Evolutionary conservation across 1,140 invertebrate genomes (phyloP), one percentile per base, ranked within the genome.

Genomic region (Sarcophaga peregrina): DNA sequence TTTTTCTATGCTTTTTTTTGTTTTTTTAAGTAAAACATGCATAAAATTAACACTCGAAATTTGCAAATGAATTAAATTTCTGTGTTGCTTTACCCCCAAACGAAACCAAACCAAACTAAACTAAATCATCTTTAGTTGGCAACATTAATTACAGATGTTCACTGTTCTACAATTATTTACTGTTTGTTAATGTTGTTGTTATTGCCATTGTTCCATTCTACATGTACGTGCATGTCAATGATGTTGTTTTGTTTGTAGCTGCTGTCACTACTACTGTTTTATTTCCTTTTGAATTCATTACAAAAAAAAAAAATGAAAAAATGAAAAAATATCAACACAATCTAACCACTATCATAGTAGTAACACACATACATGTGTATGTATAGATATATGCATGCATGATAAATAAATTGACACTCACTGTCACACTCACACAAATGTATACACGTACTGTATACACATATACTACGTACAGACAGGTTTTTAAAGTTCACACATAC

Each of bases 391-490:
- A 58, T 6, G 4, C 4, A 37, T 37, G 25, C n/a, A n/a, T n/a
- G n/a, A n/a, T 37, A 37, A 37, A 37, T 37, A 37, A 37, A 37
- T 37, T 37, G 25, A 37, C 25, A 37, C 25, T 37, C 25, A 37
- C 25, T 37, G n/a, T n/a, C n/a, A n/a, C n/a, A n/a, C n/a, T n/a
- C 62, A 80, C 46, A 58, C 37, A 80, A 20, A 80, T 47, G 20
- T 2, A 9, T 11, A 52, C 9, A 0, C 48, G 45, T 48, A 76
- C 10, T 73, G 48, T 37, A 82, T 20, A 52, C n/a, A 54, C 20
- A 20, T 11, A 37, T 25, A 68, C 15, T 15, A 75, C 74, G n/a
- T 37, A 37, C 25, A 37, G 25, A 37, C 25, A 72, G 62, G 8
- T 72, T 72, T 72, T 25, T 72, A 25, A 25, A 25, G n/a, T 54